A percentile compares a stretch with the other conserved stretches of the same genome.
Evolutionary conservation across 2,888 invertebrate genomes (phyloP).

Genomic region (Cyclophora punctaria): DNA sequence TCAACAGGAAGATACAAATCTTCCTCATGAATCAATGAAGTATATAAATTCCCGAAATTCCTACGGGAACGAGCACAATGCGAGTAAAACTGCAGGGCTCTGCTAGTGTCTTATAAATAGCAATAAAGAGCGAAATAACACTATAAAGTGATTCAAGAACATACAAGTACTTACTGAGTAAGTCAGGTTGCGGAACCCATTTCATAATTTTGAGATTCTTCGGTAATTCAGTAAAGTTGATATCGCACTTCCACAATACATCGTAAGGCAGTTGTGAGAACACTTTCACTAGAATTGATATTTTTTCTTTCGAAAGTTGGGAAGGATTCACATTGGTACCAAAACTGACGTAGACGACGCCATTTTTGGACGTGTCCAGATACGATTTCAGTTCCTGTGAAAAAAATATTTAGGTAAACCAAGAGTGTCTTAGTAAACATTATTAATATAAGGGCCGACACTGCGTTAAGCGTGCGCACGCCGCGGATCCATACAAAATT

Average conservation of each 20-base stretch:
- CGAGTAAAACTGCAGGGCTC: too few species aligned
- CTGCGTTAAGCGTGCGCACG: too few species aligned
- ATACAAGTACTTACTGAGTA: conserved; percentile 33
- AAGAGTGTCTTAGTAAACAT: too few species aligned
- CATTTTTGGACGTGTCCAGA: conserved; percentile 45
- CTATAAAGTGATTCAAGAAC: too few species aligned
- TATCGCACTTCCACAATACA: conserved; percentile 56
- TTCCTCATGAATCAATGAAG: too few species aligned
- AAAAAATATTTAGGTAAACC: background rate
- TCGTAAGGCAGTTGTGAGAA: conserved; percentile 50
- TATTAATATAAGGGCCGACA: too few species aligned
- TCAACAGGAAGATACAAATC: background rate
- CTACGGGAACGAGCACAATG: too few species aligned
- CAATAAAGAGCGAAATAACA: background rate
- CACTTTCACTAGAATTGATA: conserved; percentile 34
- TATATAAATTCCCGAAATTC: too few species aligned
- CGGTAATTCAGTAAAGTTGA: conserved; percentile 28
- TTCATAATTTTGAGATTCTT: conserved; percentile 45
- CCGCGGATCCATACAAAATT: too few species aligned
- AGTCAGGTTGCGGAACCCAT: conserved; percentile 58
- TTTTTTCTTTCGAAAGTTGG: conserved; percentile 33
- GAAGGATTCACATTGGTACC: conserved; percentile 49
- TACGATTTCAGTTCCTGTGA: conserved; percentile 45
- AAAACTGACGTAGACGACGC: conserved; percentile 59
- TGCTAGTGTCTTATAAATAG: background rate